Base-by-base conservation (phyloP, 2,888 invertebrate genomes). In the Drosophila parthenogenetica region DNA sequence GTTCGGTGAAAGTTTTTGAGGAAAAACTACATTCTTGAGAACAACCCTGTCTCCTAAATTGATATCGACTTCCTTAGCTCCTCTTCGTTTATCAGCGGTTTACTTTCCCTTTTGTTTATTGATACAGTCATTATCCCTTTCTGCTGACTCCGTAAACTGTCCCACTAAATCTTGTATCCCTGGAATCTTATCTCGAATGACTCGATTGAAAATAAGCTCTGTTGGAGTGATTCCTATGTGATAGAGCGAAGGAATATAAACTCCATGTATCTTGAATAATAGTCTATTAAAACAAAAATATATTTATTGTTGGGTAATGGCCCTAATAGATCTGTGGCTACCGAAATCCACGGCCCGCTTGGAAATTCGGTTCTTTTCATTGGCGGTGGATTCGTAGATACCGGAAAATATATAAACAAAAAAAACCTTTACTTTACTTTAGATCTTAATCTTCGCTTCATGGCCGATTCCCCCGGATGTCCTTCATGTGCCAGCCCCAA, bases 101-200 rank as follows among this genome's bases (percentile, higher is more conserved):
- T 40, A 32, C 11, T 54, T 61, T 40, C 40, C 32, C 16, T 45
- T 45, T 22, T 45, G 17, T 16, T 45, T 45, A 4, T 45, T 45
- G 3, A 22, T 13, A 45, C 8, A 22, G 7, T 48, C 43, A 32
- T n/a, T 39, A 8, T 51, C 25, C 3, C 8, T 61, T 46, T 61
- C 46, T 17, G 11, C 45, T 3, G 51, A 60, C 11, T 46, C 60
- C 14, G 19, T 11, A 22, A 60, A 14, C n/a, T 60, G n/a, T 11
- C 43, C 13, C 11, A 22, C 11, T 13, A 51, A 16, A 32, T 60
- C 45, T 13, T 45, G 22, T 17, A 51, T 29, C 5, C 25, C 45
- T 10, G 60, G 51, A 37, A 51, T 42, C 16, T 62, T 54, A 13
- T 49, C 42, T 13, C 54, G 37, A 49, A 55, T 49, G 7, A 55